Percentiles rank a stretch among this genome's conserved stretches.
These are phyloP conservation scores for Scomber scombrus DNA, from an alignment of 2,113 vertebrate genomes.

Conservation along the genomic window DNA sequence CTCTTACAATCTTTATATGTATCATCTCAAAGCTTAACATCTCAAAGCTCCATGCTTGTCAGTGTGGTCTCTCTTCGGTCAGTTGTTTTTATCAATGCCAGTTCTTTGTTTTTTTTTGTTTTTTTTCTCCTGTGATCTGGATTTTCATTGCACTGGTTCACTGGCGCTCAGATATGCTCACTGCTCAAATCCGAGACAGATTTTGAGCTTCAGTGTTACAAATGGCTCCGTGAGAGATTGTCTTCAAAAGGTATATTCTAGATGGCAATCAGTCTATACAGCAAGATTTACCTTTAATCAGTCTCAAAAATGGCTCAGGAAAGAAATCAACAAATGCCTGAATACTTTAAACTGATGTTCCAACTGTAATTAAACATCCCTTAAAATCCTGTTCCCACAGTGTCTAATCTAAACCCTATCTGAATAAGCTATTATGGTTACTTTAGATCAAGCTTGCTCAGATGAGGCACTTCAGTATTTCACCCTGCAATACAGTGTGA, in stretches of 20 bases:
- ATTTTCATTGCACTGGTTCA: slow-evolving; percentile 14
- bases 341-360: slow-evolving; percentile 30
- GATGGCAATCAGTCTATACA: slow-evolving; percentile 49
- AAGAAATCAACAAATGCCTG: slow-evolving; percentile 27
- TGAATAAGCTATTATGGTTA: slow-evolving; percentile 57
- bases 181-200: slow-evolving; percentile 3
- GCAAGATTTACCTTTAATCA: slow-evolving; percentile 37
- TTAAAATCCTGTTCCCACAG: slow-evolving; percentile 53
- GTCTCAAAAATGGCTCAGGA: slow-evolving; percentile 51
- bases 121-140: background rate
- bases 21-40: slow-evolving; percentile 63
- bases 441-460: slow-evolving; percentile 76
- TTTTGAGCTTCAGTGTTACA: slow-evolving; percentile 25
- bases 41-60: slow-evolving; percentile 68
- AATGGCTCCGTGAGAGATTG: slow-evolving; percentile 73
- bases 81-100: slow-evolving; percentile 6
- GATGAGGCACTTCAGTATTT: slow-evolving; percentile 85
- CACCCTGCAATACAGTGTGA: slow-evolving; percentile 77
- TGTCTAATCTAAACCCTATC: slow-evolving; percentile 61
- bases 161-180: slow-evolving; percentile 17
- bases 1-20: slow-evolving; percentile 57
- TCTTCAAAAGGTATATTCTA: slow-evolving; percentile 60
- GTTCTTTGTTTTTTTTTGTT: background rate
- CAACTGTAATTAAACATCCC: slow-evolving; percentile 33
- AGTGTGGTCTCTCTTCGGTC: slow-evolving; percentile 10